Percentiles rank a stretch among this genome's conserved stretches.
Conservation (phyloP, 2,113 vertebrate genomes). For the Piaya cayana region DNA sequence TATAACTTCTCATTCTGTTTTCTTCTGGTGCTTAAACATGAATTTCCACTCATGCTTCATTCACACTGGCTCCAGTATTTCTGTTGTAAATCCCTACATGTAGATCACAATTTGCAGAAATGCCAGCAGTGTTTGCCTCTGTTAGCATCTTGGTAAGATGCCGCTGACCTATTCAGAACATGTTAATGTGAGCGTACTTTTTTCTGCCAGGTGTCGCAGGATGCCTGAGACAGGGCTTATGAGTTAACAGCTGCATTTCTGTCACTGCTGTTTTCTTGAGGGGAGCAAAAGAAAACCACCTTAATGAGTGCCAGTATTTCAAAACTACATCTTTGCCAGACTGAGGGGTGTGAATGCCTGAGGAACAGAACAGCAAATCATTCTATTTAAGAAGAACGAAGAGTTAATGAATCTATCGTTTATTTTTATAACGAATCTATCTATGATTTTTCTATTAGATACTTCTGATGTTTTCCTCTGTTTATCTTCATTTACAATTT, state of each 20-base stretch:
- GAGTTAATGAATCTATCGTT: constrained; percentile 14
- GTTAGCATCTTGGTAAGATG: not conserved
- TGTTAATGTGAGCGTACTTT: not conserved
- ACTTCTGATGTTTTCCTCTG: not conserved
- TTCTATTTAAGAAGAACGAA: not conserved
- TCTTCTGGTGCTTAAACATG: not conserved
- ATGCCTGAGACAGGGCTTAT: not conserved
- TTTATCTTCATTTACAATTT: not conserved
- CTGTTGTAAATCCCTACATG: not conserved
- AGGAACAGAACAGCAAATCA: not conserved
- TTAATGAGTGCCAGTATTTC: not conserved
- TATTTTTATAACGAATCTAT: constrained; percentile 5
- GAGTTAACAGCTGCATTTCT: not conserved
- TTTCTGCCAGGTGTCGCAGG: not conserved
- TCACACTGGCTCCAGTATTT: not conserved
- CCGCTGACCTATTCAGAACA: not conserved
- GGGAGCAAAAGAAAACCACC: not conserved
- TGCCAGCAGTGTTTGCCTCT: not conserved
- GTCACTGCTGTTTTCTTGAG: not conserved
- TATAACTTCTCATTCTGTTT: not conserved
- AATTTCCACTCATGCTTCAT: not conserved
- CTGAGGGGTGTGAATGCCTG: not conserved
- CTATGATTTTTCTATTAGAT: constrained; percentile 5
- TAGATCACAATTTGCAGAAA: not conserved
- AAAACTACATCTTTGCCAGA: not conserved